Percentiles rank a stretch among this genome's conserved stretches.
Evolutionary conservation across 2,113 vertebrate species (phyloP).

Genomic region (Falco punctatus): DNA sequence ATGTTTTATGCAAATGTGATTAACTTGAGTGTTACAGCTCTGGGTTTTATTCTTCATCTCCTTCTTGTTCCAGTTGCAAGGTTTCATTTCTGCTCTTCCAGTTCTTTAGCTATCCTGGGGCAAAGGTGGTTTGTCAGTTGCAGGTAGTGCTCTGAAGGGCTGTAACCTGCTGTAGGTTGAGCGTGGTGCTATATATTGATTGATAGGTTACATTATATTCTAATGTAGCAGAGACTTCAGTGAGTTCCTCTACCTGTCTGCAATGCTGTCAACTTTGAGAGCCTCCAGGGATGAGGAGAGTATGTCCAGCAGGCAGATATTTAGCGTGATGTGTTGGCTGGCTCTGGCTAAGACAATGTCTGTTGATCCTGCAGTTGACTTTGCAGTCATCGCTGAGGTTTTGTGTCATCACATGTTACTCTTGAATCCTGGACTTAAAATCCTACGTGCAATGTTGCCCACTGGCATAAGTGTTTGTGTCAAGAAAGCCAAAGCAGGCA

Average conservation of each 20-base stretch:
- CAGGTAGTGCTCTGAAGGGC: background rate
- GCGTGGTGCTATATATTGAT: background rate
- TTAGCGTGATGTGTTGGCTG: background rate
- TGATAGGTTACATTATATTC: background rate
- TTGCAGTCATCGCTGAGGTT: fast-evolving
- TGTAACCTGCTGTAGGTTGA: background rate
- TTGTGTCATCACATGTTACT: background rate
- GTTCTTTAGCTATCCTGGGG: background rate
- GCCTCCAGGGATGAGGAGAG: background rate
- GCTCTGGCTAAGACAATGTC: background rate
- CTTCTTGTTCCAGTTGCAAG: background rate
- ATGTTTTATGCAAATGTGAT: background rate
- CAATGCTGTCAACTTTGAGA: background rate
- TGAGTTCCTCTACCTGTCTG: background rate
- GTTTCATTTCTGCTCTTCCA: background rate
- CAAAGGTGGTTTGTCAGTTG: background rate
- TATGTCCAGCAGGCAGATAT: background rate
- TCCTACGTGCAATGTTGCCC: background rate
- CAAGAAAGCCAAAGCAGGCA: background rate
- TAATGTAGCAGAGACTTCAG: fast-evolving
- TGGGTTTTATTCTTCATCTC: background rate
- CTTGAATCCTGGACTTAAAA: background rate
- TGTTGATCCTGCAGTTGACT: background rate
- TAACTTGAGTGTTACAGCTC: background rate
- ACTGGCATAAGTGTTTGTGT: background rate